Evolutionary conservation across 2,888 invertebrate species (phyloP).

Genomic region (Melitaea athalia): DNA sequence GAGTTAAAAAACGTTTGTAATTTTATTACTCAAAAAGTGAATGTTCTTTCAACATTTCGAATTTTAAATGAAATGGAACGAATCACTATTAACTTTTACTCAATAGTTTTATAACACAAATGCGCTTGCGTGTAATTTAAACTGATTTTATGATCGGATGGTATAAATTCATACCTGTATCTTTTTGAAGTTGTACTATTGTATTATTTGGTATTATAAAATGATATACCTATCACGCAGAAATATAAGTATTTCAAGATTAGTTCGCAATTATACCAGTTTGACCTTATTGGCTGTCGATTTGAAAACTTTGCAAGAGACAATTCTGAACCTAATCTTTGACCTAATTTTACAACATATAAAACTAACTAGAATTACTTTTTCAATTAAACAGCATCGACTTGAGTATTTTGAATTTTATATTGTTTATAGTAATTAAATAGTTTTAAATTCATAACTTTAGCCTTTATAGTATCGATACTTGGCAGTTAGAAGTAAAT

Average conservation of each 20-base stretch:
- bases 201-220: too few species aligned
- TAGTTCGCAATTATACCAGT: too few species aligned
- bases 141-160: neutral
- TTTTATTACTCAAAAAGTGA: neutral
- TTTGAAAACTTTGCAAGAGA: too few species aligned
- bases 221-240: too few species aligned
- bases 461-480: slow-evolving; percentile 1
- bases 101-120: neutral
- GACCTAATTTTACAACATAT: too few species aligned
- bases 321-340: too few species aligned
- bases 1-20: slow-evolving; percentile 1
- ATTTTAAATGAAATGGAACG: neutral
- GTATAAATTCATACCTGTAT: neutral
- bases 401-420: neutral
- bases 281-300: too few species aligned
- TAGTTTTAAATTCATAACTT: slow-evolving; percentile 2
- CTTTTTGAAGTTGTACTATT: neutral
- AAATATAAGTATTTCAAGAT: too few species aligned
- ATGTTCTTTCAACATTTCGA: neutral
- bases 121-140: neutral
- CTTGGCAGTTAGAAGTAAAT: slow-evolving; percentile 11
- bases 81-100: neutral
- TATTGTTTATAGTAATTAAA: slow-evolving; percentile 5
- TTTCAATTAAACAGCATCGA: neutral
- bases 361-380: neutral